Base-by-base conservation (phyloP, 2,888 invertebrate species). In the Gandaritis pyraliata region DNA sequence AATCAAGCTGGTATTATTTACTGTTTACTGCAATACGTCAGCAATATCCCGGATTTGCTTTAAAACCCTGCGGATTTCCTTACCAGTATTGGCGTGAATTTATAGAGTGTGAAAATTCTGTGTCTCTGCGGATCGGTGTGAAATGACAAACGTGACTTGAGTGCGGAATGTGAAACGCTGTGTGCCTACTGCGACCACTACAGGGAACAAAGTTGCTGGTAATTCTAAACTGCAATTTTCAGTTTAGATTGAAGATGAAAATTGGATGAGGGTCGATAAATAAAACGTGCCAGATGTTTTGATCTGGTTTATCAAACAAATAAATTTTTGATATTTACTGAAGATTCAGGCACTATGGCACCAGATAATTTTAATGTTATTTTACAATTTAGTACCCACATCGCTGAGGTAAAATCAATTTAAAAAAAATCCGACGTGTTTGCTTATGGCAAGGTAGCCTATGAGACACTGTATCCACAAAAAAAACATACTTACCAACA, bases 71-170 rank as follows among this genome's bases (percentile, higher is more conserved):
- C 62, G 82, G 81, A 81, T 86, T 81, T 81, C 79, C 81, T 77
- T 79, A 78, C 74, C 16, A 54, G 77, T 79, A 78, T 81, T 76
- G 80, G 78, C 71, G 78, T 76, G 78, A 86, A 87, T 88, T 86
- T 87, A 87, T 88, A 86, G 86, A 87, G 82, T 88, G 88, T 86
- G 86, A 87, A 87, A 86, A 85, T 81, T 83, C 81, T 74, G 74
- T 78, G 78, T 78, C 79, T 80, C 79, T 75, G 73, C 77, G 81
- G 82, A 82, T 86, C 81, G 74, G 72, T 77, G 77, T 78, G 82
- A 80, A 83, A 87, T 87, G 87, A 86, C 85, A 85, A 83, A 87
- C 87, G 88, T 88, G 88, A 85, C 77, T 71, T 38, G 88, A 71
- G 72, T 83, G 38, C 65, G 54, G 65, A 75, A 58, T 8, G 55